Conservation (phyloP, 2,113 vertebrate genomes). For the Oplegnathus fasciatus region DNA sequence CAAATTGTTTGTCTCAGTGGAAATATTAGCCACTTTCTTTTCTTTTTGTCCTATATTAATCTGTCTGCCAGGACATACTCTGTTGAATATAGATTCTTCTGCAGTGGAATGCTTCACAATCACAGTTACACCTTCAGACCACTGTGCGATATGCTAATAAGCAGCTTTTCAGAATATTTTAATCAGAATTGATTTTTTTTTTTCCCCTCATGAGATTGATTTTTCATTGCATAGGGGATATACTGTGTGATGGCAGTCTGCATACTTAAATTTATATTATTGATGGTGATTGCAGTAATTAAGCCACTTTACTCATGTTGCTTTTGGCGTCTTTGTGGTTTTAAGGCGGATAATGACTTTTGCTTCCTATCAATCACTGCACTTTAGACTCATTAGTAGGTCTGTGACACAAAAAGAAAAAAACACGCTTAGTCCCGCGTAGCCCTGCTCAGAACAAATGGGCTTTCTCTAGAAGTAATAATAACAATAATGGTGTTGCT, state of each 20-base stretch:
- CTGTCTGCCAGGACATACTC: neutral
- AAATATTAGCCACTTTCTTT: neutral
- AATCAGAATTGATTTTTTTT: conserved; percentile 47
- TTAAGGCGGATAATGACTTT: conserved; percentile 63
- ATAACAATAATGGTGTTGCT: conserved; percentile 66
- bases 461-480: conserved; percentile 34
- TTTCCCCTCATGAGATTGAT: conserved; percentile 28
- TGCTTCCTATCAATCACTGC: conserved; percentile 60
- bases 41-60: neutral
- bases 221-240: conserved; percentile 44
- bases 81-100: conserved; percentile 21
- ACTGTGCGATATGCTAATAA: conserved; percentile 53
- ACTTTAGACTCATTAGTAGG: conserved; percentile 50
- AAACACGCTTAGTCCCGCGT: conserved; percentile 14
- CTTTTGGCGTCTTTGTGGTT: conserved; percentile 41
- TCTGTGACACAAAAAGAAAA: conserved; percentile 44
- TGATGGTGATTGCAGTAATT: conserved; percentile 57
- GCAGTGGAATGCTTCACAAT: conserved; percentile 23
- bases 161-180: conserved; percentile 50
- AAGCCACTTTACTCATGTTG: conserved; percentile 48
- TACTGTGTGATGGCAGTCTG: conserved; percentile 39
- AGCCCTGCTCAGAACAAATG: conserved; percentile 29
- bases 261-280: conserved; percentile 50
- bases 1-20: conserved; percentile 8
- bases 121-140: conserved; percentile 38